These are phyloP conservation scores for Pseudoatta argentina DNA, from an alignment of 1,140 invertebrate genomes.

Conservation along the genomic window DNA sequence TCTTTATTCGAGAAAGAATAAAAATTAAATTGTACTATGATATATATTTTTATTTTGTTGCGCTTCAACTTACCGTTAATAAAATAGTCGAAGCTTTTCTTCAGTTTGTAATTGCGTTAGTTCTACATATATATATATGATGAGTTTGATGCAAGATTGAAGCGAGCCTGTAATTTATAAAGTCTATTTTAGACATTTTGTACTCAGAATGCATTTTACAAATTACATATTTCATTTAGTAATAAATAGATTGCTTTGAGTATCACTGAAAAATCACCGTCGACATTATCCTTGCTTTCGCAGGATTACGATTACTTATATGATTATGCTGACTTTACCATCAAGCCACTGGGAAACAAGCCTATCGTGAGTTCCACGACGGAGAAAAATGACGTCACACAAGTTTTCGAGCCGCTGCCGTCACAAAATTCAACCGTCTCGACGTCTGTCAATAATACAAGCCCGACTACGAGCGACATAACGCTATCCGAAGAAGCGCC, in stretches of 20 bases:
- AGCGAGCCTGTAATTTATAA: constrained; percentile 7
- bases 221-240: not conserved
- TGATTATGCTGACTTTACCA: constrained; percentile 86
- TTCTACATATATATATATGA: not conserved
- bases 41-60: not conserved
- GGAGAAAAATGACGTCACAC: not conserved
- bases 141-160: not conserved
- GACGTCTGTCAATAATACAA: not conserved
- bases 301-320: constrained; percentile 86
- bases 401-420: not conserved
- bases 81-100: not conserved
- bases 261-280: not conserved
- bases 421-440: constrained; percentile 28
- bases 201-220: not conserved
- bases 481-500: not conserved
- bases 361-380: constrained; percentile 67
- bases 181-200: constrained; percentile 10
- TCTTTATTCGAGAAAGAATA: not conserved
- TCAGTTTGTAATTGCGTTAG: not conserved
- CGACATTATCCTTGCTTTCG: constrained; percentile 48
- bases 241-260: constrained; percentile 19
- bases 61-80: not conserved
- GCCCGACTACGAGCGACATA: not conserved
- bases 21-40: not conserved
- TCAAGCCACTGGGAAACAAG: constrained; percentile 78